Conservation (phyloP, 2,113 vertebrate genomes). For the Chaetodon trifascialis region DNA sequence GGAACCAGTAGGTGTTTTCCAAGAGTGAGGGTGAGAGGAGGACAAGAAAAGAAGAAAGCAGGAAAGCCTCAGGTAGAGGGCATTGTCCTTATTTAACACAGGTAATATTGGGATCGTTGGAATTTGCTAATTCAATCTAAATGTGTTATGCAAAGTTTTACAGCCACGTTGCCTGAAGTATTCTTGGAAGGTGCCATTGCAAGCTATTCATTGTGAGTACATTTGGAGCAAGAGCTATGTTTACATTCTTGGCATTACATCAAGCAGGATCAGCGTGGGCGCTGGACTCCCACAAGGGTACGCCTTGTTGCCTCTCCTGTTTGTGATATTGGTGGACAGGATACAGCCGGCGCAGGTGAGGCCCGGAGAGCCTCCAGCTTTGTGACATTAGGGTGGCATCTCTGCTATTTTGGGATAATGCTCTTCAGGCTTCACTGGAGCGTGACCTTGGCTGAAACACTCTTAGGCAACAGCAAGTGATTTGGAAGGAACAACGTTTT, state of each 20-base stretch:
- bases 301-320: slow-evolving; percentile 2
- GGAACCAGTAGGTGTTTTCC: slow-evolving; percentile 2
- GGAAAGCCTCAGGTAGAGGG: background rate
- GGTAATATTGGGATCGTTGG: background rate
- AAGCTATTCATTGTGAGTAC: background rate
- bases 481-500: background rate
- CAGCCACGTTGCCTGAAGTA: background rate
- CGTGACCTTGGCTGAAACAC: background rate
- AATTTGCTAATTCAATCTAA: slow-evolving; percentile 15
- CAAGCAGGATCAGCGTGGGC: slow-evolving; percentile 7
- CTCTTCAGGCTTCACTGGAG: slow-evolving; percentile 27
- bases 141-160: slow-evolving; percentile 13
- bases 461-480: background rate
- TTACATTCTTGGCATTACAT: slow-evolving; percentile 35
- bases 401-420: slow-evolving; percentile 31
- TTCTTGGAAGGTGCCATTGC: background rate
- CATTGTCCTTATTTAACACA: background rate
- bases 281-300: background rate
- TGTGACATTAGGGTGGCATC: slow-evolving; percentile 28
- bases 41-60: background rate
- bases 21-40: background rate
- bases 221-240: slow-evolving; percentile 5
- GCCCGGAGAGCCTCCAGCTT: slow-evolving; percentile 2
- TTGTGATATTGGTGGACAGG: background rate
- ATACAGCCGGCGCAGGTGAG: background rate